These are phyloP conservation scores for Rhysida immarginata DNA, from an alignment of 1,140 invertebrate species.

Conservation along the genomic window DNA sequence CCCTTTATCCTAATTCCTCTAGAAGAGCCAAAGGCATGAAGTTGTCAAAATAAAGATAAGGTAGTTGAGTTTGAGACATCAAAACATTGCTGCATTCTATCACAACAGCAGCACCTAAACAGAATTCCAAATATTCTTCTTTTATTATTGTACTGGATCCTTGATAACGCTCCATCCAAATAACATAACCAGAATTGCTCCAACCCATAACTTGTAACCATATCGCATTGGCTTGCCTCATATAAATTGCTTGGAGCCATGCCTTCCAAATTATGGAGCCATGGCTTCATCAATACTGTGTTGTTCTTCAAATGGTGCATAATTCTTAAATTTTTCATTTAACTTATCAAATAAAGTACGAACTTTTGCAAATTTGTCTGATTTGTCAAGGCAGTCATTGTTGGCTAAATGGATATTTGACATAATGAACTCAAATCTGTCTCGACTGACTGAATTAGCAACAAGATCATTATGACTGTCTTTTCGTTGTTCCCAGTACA, in stretches of 20 bases:
- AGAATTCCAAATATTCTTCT: not conserved
- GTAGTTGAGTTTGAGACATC: too few relatives aligned
- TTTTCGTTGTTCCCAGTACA: not conserved
- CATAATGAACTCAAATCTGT: constrained; percentile 17
- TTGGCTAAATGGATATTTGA: constrained; percentile 21
- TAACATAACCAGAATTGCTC: not conserved
- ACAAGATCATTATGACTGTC: constrained; percentile 16
- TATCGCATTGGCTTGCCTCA: constrained; percentile 18
- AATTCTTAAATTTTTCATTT: constrained; percentile 20
- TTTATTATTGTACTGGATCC: not conserved
- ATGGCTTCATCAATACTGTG: constrained; percentile 15
- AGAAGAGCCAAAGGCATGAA: too few relatives aligned
- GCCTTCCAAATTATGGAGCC: constrained; percentile 16
- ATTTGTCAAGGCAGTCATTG: constrained; percentile 20
- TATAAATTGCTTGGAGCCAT: constrained; percentile 15
- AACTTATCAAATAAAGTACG: constrained; percentile 15
- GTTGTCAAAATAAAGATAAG: constrained; percentile 6
- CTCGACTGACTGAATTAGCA: constrained; percentile 12
- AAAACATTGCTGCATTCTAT: too few relatives aligned
- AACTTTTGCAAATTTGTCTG: constrained; percentile 25
- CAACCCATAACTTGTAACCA: constrained; percentile 15
- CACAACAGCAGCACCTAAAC: too few relatives aligned
- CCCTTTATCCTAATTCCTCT: too few relatives aligned
- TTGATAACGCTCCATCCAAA: not conserved
- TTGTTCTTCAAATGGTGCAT: constrained; percentile 9